phyloP scores from a whole-genome alignment of 2,888 invertebrate genomes.

The Acrobasis consociella region DNA sequence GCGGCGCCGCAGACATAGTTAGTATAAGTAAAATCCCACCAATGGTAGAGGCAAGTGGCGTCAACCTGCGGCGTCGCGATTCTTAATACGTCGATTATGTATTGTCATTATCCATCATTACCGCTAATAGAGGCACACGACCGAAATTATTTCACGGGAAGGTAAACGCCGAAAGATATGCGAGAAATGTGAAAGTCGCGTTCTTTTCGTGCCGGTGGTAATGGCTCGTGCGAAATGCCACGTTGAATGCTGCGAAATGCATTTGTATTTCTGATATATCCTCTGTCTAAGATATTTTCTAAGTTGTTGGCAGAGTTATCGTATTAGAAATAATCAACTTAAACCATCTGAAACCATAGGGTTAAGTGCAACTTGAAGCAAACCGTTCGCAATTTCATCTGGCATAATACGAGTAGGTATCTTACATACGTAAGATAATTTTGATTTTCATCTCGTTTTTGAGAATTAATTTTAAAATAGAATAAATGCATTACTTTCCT shows the following conservation, averaged over 20 bases:
- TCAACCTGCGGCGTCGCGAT: constrained; percentile 40
- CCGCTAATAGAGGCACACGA: constrained; percentile 68
- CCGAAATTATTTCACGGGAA: constrained; percentile 61
- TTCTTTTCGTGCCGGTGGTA: constrained; percentile 32
- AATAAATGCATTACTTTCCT: too few species aligned
- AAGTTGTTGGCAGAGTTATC: too few species aligned
- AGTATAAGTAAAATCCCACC: background rate
- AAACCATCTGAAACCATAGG: too few species aligned
- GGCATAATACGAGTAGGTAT: too few species aligned
- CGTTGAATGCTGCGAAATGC: constrained; percentile 1
- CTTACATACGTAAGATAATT: too few species aligned
- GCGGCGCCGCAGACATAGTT: too few species aligned
- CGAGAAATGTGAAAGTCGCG: constrained; percentile 60
- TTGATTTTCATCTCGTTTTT: too few species aligned
- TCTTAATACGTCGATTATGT: constrained; percentile 67
- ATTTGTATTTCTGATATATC: background rate
- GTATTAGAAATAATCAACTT: too few species aligned
- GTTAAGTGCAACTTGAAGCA: too few species aligned
- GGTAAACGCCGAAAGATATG: constrained; percentile 57
- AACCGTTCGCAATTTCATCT: too few species aligned
- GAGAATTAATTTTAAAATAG: too few species aligned
- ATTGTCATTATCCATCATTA: constrained; percentile 76
- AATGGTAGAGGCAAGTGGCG: constrained; percentile 32
- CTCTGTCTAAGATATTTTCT: background rate
- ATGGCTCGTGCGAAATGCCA: constrained; percentile 20